These are phyloP conservation scores for Spermophilus dauricus DNA, from an alignment of 2,113 vertebrate species.

Conservation along the genomic window DNA sequence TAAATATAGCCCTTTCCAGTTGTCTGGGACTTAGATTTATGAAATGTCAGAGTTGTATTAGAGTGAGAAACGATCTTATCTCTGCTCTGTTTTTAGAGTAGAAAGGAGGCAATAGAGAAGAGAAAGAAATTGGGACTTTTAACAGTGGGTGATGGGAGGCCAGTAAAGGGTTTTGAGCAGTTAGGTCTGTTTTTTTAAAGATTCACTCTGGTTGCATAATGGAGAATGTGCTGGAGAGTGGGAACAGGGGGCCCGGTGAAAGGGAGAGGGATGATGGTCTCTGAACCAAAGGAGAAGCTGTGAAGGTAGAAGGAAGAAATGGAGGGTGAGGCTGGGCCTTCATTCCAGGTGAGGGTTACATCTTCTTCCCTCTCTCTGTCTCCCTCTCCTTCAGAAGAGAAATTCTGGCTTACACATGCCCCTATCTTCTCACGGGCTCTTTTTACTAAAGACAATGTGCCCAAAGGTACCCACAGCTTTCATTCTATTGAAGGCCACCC, in stretches of 20 bases:
- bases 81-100: conserved; percentile 72
- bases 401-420: background rate
- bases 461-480: background rate
- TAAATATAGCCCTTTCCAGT: conserved; percentile 82
- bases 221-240: background rate
- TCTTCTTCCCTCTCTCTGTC: no score
- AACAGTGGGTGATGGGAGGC: conserved; percentile 4
- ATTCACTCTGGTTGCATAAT: background rate
- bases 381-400: background rate
- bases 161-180: conserved; percentile 7
- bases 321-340: background rate
- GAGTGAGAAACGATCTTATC: conserved; percentile 71
- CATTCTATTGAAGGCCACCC: background rate
- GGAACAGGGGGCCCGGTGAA: background rate
- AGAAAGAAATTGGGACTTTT: conserved; percentile 64
- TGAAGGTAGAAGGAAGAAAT: background rate
- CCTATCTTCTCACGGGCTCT: background rate
- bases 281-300: background rate
- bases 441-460: background rate
- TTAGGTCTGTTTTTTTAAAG: background rate
- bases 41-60: conserved; percentile 75
- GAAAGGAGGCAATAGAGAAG: conserved; percentile 66
- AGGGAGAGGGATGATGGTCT: background rate
- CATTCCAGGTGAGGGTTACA: background rate
- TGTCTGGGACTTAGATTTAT: conserved; percentile 80